Evolutionary conservation across 2,797 vertebrate species (phyloP).

Genomic region (Eurystomus glaucurus): DNA sequence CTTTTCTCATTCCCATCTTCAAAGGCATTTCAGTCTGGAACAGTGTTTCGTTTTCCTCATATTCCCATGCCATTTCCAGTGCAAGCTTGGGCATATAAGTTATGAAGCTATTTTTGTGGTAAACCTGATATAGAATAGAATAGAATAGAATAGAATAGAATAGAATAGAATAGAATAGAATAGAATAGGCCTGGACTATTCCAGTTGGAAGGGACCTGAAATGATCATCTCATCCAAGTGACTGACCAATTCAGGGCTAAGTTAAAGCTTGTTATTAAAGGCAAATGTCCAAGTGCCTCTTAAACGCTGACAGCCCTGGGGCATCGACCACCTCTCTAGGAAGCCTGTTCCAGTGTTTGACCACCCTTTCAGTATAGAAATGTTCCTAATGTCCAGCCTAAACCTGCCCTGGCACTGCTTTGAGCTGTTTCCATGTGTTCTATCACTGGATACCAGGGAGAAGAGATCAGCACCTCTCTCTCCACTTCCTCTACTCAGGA

Average conservation of each 20-base stretch:
- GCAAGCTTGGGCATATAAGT: background rate
- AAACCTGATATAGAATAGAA: background rate
- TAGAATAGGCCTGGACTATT: background rate
- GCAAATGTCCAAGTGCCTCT: background rate
- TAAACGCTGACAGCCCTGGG: background rate
- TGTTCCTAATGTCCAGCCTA: background rate
- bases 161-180: background rate
- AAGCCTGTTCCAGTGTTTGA: background rate
- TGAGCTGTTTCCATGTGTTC: background rate
- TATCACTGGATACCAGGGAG: fast-evolving
- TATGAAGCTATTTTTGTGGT: background rate
- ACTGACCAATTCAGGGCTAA: background rate
- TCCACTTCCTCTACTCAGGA: background rate
- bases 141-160: background rate
- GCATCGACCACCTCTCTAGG: background rate
- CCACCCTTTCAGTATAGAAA: background rate
- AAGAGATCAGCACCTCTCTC: background rate
- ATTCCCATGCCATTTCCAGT: background rate
- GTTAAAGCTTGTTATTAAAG: background rate
- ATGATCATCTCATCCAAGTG: background rate
- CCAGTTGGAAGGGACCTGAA: background rate
- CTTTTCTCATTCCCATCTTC: conserved; percentile 25
- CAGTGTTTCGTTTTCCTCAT: background rate
- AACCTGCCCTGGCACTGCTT: background rate
- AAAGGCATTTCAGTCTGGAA: background rate